Base-by-base conservation (phyloP, 2,113 vertebrate species). In the Sinocyclocheilus anophthalmus region DNA sequence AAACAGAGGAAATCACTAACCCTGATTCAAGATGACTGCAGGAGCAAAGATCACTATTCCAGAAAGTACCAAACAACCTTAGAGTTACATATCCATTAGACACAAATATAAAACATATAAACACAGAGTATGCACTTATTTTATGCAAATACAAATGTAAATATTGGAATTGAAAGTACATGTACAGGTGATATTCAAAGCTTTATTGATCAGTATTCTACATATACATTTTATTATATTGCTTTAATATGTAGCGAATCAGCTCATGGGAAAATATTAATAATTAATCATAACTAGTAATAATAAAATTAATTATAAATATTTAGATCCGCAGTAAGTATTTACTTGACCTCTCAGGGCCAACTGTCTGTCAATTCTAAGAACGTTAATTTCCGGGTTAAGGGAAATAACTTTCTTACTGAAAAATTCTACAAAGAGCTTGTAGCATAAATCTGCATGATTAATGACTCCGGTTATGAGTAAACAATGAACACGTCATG, bases 1-100 rank as follows among this genome's bases (percentile, higher is more conserved):
- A 37, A 37, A 37, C 3, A 37, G 37, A 37, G 37, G 37, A 37
- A 37, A 37, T 37, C 37, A 37, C 39, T 81, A 84, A 98, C 98
- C 98, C 96, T 99, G 97, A 89, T 98, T 98, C 45, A 99, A 93
- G 89, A 99, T 99, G 85, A 99, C 92, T 0, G 98, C 97, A 0
- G 98, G 98, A 1, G 98, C 98, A 1, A 97, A 98, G 91, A 99
- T 97, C 78, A 99, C 97, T 11, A 99, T 96, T 22, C 98, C 98
- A 0, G 12, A 73, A 50, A 87, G 7, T 82, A 70, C 30, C 42
- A 83, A 39, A 57, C n/a, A 69, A 37, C 55, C 10, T 22, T 24
- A 16, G 45, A 5, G 63, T 42, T 5, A 50, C 4, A 37, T 5
- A 37, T 37, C 37, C 37, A 30, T 30, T 30, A 30, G 30, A 30